phyloP scores from a whole-genome alignment of 1,140 invertebrate genomes.

The Marisa cornuarietis region DNA sequence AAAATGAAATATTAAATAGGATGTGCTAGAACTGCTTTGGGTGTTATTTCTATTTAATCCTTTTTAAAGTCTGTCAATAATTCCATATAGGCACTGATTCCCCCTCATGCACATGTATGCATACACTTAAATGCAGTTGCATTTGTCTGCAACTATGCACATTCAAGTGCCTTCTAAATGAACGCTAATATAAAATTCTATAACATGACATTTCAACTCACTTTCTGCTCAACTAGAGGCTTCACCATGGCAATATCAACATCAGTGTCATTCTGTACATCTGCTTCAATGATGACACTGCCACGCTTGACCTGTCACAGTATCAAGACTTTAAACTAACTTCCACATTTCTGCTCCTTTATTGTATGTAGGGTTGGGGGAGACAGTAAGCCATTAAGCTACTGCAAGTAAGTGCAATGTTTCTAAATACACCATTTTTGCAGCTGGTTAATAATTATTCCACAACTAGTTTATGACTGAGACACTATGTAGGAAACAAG shows the following conservation, averaged over 20 bases:
- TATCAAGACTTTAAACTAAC: background rate
- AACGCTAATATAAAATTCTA: background rate
- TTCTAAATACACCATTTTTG: background rate
- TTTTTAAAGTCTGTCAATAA: background rate
- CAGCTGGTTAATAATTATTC: background rate
- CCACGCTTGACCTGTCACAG: conserved; percentile 2
- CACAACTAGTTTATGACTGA: background rate
- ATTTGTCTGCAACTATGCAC: background rate
- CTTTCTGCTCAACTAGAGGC: background rate
- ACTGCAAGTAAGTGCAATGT: background rate
- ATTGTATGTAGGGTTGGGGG: too few relatives aligned
- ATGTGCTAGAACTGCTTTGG: background rate
- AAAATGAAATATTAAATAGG: background rate
- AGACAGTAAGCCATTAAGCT: background rate
- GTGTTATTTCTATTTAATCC: background rate
- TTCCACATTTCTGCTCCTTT: too few relatives aligned
- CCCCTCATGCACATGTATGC: too few relatives aligned
- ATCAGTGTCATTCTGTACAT: background rate
- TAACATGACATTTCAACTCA: background rate
- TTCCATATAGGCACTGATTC: background rate
- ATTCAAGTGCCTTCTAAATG: background rate
- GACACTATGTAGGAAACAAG: background rate
- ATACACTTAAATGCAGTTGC: background rate
- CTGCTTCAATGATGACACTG: background rate
- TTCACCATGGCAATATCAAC: background rate